A percentile compares a stretch with the other conserved stretches of the same genome.
Evolutionary conservation across 92 coral and sea anemone genomes (phyloP).

Genomic region (Phenganax marumi): DNA sequence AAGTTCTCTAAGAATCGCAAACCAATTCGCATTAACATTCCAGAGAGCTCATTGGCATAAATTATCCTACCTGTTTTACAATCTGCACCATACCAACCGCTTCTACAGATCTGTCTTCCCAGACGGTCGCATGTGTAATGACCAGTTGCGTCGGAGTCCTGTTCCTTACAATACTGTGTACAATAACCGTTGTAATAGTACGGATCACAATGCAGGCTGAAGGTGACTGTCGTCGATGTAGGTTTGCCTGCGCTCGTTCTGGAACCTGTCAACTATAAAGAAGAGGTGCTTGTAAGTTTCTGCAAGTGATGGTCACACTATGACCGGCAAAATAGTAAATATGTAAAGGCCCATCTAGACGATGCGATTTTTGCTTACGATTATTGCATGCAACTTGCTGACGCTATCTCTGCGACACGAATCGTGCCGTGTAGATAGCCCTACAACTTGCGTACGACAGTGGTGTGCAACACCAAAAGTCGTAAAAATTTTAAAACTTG

Average conservation of each 20-base stretch:
- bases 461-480: no score
- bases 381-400: no score
- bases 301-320: neutral
- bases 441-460: no score
- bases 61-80: constrained; percentile 70
- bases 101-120: constrained; percentile 76
- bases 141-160: constrained; percentile 63
- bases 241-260: neutral
- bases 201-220: constrained; percentile 73
- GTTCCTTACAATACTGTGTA: constrained; percentile 69
- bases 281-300: neutral
- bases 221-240: constrained; percentile 65
- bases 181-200: constrained; percentile 80
- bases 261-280: constrained; percentile 7
- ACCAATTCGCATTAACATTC: no score
- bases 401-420: no score
- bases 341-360: no score
- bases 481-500: no score
- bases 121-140: constrained; percentile 76
- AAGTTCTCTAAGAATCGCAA: no score
- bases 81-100: constrained; percentile 72
- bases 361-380: no score
- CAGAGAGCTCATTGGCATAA: neutral
- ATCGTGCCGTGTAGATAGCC: no score
- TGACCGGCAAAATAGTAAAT: neutral